phyloP scores from a whole-genome alignment of 2,113 vertebrate species.

The Ictalurus furcatus region DNA sequence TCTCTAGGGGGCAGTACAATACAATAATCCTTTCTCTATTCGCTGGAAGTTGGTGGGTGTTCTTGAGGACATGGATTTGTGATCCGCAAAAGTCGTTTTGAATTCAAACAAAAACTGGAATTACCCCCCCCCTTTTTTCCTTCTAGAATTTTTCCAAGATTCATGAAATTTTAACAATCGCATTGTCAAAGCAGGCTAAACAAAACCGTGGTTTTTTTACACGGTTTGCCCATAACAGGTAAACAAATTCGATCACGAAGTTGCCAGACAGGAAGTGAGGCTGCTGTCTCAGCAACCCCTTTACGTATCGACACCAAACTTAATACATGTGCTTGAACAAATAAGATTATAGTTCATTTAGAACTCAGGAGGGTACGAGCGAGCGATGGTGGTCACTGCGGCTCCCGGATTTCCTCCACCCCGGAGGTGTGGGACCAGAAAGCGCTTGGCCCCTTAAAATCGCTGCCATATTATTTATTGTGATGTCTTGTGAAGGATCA shows the following conservation, averaged over 20 bases:
- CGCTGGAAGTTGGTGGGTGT: too few relatives aligned
- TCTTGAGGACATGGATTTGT: too few relatives aligned
- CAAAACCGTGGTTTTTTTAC: background rate
- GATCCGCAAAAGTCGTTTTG: too few relatives aligned
- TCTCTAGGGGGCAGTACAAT: background rate
- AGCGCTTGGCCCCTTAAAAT: background rate
- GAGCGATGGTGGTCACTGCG: too few relatives aligned
- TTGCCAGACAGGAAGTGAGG: background rate
- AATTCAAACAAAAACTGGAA: too few relatives aligned
- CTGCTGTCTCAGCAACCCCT: background rate
- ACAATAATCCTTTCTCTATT: too few relatives aligned
- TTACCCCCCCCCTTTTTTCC: too few relatives aligned
- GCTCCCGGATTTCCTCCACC: background rate
- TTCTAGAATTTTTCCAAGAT: too few relatives aligned
- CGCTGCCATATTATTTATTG: background rate
- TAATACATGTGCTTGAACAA: too few relatives aligned
- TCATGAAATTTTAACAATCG: too few relatives aligned
- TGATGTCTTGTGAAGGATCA: background rate
- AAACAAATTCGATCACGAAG: background rate
- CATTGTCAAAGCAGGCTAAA: too few relatives aligned
- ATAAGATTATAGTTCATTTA: too few relatives aligned
- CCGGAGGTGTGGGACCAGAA: background rate
- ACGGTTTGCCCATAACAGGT: background rate
- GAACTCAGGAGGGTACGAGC: background rate
- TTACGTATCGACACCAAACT: background rate